Evolutionary conservation across 2,113 vertebrate genomes (phyloP), one percentile per base, ranked within the genome.

Genomic region (Psammodynastes pulverulentus): DNA sequence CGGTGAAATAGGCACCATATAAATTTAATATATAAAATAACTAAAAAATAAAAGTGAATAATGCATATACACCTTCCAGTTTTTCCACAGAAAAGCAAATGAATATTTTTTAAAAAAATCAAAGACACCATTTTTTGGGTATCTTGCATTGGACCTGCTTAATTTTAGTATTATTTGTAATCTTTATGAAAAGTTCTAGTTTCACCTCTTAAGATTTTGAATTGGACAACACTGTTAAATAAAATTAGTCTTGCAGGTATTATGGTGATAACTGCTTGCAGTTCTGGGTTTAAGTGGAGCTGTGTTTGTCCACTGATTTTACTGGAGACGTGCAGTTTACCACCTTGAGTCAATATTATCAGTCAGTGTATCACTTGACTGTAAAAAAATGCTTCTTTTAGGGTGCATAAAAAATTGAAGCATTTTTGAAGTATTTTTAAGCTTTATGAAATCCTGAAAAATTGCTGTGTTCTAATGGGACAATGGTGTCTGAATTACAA

Each of bases 241-340:
- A 34, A 88, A 49, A 85, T 9, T 21, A 54, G 7, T 2, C 8
- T 87, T 19, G 5, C 90, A 85, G 24, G n/a, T 51, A 92, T 6
- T 34, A 56, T 93, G 45, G 39, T 91, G 91, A 67, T 0, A 0
- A 93, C 52, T 24, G 88, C 49, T 53, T 19, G 26, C 86, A 84
- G 88, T 91, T 93, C 79, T 56, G 53, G 26, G 23, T 92, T 46
- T 95, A 34, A 87, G 1, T 85, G 34, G 43, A 54, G 89, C 45
- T 62, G 43, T 84, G 0, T 1, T 29, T 15, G 56, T 91, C 13
- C 86, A 13, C 2, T 67, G 62, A 3, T 19, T 46, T 84, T 92
- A 89, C 19, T 34, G n/a, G 1, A 91, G 1, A 1, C 84, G 39
- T 94, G 15, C 6, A 17, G 49, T 29, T 46, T 51, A 46, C 8